Evolutionary conservation across 2,888 invertebrate species (phyloP).

Genomic region (Chouioia cunea): DNA sequence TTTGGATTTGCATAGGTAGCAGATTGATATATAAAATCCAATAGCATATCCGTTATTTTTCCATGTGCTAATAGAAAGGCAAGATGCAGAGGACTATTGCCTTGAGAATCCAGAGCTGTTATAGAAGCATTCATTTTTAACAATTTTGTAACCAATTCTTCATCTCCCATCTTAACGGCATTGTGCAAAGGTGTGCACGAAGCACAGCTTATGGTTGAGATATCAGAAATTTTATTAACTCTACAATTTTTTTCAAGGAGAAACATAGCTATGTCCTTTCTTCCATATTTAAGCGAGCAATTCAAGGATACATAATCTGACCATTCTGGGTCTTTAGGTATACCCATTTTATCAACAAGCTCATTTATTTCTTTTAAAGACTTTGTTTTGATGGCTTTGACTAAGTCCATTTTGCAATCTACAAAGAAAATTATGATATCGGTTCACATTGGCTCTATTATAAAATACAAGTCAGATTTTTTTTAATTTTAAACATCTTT

Average conservation of each 20-base stretch:
- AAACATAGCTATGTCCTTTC: slow-evolving; percentile 4
- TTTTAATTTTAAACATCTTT: too few species aligned
- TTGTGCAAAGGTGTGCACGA: slow-evolving; percentile 30
- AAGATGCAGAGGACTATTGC: slow-evolving; percentile 21
- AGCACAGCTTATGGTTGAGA: too few species aligned
- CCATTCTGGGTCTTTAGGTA: background rate
- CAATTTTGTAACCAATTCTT: slow-evolving; percentile 3
- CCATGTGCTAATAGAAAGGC: background rate
- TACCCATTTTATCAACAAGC: background rate
- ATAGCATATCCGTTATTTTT: background rate
- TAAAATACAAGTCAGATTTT: too few species aligned
- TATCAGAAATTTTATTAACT: slow-evolving; percentile 11
- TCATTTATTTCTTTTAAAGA: background rate
- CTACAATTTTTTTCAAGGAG: background rate
- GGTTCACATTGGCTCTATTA: too few species aligned
- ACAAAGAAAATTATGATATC: too few species aligned
- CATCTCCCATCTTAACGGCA: background rate
- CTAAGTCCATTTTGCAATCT: too few species aligned
- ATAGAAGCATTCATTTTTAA: slow-evolving; percentile 17
- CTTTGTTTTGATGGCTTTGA: too few species aligned
- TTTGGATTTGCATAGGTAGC: background rate
- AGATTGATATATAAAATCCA: background rate
- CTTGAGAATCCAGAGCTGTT: background rate
- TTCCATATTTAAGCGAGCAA: background rate
- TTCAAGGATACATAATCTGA: slow-evolving; percentile 22